Evolutionary conservation across 2,888 invertebrate species (phyloP), one percentile per base, ranked within the genome.

Genomic region (Archaeoteleia sp.): DNA sequence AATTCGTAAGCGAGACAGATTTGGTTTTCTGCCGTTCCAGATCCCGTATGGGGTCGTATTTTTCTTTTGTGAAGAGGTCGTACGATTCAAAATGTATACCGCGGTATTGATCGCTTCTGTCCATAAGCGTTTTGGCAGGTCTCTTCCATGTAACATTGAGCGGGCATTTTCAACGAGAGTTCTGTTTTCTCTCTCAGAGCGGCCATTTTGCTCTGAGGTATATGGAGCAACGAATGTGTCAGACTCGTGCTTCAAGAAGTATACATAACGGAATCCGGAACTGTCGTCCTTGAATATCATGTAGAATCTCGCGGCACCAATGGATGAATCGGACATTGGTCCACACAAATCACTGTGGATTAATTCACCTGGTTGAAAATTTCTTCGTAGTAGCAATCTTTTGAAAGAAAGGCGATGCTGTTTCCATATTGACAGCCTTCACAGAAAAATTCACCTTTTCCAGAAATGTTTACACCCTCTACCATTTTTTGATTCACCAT

Each of bases 341-440:
- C 73, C 72, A 58, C 73, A 72, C 2, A 75, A 54, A 32, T 75
- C 72, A 0, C 58, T 57, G 9, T 73, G 71, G 1, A 74, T 17
- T 6, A 32, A 35, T 12, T 61, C 57, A 6, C 61, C 45, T n/a
- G 45, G 34, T 30, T 30, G 27, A 48, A 10, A 27, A 35, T 13
- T 35, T 15, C 35, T 13, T 4, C 35, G 25, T 10, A 35, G 8
- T 25, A 27, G 25, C 25, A 27, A 27, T 35, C 35, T 34, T 48
- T 37, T 37, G 15, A 48, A 35, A 6, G 15, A 10, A 37, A 9
- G 15, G 5, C 15, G 23, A 14, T 58, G 54, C 1, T 35, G 12
- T 6, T 66, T 48, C 40, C 37, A 1, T 29, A 13, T 23, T 53
- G 53, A 14, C 53, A 66, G 0, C 58, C 23, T 13, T 66, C 48